Conservation (phyloP, 1,140 invertebrate species). For the Drosophila navojoa region DNA sequence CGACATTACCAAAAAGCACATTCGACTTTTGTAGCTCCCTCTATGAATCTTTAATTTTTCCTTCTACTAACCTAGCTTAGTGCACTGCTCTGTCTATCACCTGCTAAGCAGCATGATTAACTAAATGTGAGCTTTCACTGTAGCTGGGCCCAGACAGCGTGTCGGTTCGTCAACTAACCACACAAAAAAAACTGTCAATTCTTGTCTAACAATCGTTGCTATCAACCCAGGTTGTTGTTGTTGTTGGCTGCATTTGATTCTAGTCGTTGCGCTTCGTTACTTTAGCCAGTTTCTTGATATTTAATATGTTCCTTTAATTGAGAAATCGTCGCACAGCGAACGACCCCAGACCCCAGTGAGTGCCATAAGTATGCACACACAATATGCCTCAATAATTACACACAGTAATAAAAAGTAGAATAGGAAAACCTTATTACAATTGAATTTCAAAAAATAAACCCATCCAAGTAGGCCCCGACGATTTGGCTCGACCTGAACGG, state of each 20-base stretch:
- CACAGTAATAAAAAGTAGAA: neutral
- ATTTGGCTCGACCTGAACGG: too few species aligned
- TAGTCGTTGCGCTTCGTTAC: slow-evolving; percentile 62
- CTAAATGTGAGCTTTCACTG: neutral
- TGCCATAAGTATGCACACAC: slow-evolving; percentile 11
- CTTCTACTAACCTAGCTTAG: too few species aligned
- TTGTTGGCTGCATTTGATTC: neutral
- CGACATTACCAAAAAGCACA: too few species aligned
- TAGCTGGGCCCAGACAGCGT: neutral
- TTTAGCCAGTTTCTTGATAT: slow-evolving; percentile 66
- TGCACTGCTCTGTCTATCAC: neutral
- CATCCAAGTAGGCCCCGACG: too few species aligned
- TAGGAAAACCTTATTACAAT: too few species aligned
- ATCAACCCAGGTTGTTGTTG: neutral
- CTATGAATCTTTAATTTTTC: too few species aligned
- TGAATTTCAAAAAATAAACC: neutral
- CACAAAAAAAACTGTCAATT: slow-evolving; percentile 41
- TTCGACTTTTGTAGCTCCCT: too few species aligned
- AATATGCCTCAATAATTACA: neutral
- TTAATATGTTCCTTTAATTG: slow-evolving; percentile 76
- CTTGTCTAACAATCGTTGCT: slow-evolving; percentile 27
- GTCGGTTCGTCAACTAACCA: slow-evolving; percentile 35
- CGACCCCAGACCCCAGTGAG: slow-evolving; percentile 8
- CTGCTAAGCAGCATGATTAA: neutral
- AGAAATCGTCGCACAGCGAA: slow-evolving; percentile 17